Percentiles rank a stretch among this genome's conserved stretches.
Evolutionary conservation across 1,140 invertebrate genomes (phyloP).

Genomic region (Pseudobourletiella spinata): DNA sequence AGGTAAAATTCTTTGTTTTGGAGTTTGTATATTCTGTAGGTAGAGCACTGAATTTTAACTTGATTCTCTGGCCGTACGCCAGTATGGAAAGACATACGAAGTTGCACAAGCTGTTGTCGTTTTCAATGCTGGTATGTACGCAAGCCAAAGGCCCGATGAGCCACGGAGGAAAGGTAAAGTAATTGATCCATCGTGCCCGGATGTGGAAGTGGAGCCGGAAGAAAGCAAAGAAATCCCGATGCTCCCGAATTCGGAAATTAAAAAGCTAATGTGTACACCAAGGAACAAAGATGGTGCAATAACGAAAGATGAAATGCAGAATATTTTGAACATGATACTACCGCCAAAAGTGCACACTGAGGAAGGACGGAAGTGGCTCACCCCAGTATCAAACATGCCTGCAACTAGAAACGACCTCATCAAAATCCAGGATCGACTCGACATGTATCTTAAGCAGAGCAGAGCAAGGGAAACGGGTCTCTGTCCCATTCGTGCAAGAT

Average conservation of each 20-base stretch:
- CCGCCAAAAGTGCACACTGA: conserved; percentile 93
- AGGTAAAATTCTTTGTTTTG: too few species aligned
- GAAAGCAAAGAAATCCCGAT: too few species aligned
- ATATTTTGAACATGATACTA: conserved; percentile 88
- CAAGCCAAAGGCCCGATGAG: too few species aligned
- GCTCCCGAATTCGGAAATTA: too few species aligned
- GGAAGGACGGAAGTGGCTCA: conserved; percentile 73
- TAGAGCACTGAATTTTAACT: too few species aligned
- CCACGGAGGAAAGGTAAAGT: too few species aligned
- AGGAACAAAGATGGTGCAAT: conserved; percentile 20
- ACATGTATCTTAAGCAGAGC: conserved; percentile 77
- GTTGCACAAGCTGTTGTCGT: neutral
- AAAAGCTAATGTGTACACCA: neutral
- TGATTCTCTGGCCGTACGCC: too few species aligned
- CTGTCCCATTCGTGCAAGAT: conserved; percentile 82
- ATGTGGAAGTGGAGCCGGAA: too few species aligned
- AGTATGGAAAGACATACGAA: neutral
- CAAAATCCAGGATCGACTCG: conserved; percentile 89
- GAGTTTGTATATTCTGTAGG: too few species aligned
- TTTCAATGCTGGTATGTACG: neutral
- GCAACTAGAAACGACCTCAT: conserved; percentile 90
- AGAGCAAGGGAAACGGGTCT: conserved; percentile 97
- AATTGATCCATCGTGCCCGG: too few species aligned
- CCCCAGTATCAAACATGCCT: conserved; percentile 71
- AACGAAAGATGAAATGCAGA: conserved; percentile 59